A percentile compares a stretch with the other conserved stretches of the same genome.
Evolutionary conservation across 2,888 invertebrate genomes (phyloP).

Genomic region (Ypsolopha scabrella): DNA sequence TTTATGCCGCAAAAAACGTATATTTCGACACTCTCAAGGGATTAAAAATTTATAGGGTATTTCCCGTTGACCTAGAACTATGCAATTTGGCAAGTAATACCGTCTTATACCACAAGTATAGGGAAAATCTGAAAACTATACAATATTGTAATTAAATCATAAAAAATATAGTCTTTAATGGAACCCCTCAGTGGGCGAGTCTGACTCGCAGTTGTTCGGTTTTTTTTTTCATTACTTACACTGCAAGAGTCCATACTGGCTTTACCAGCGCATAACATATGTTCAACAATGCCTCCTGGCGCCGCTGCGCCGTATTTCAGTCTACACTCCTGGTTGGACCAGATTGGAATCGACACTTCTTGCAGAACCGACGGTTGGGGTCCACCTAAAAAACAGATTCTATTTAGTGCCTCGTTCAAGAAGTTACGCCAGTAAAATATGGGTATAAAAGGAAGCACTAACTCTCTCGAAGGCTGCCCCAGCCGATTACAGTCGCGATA

Average conservation of each 20-base stretch:
- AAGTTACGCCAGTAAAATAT: not conserved
- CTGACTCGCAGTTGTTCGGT: too few species aligned
- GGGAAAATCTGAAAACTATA: too few species aligned
- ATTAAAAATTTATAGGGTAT: too few species aligned
- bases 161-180: too few species aligned
- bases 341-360: slow-evolving; percentile 87
- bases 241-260: slow-evolving; percentile 90
- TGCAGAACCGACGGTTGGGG: slow-evolving; percentile 85
- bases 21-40: too few species aligned
- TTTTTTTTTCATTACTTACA: slow-evolving; percentile 66
- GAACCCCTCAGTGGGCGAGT: too few species aligned
- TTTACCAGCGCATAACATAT: slow-evolving; percentile 90
- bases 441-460: slow-evolving; percentile 25
- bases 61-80: too few species aligned
- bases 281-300: slow-evolving; percentile 90
- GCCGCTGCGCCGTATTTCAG: slow-evolving; percentile 86
- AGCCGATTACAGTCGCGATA: slow-evolving; percentile 86
- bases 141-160: too few species aligned
- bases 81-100: too few species aligned
- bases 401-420: not conserved
- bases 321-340: slow-evolving; percentile 83
- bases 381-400: slow-evolving; percentile 68
- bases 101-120: too few species aligned
- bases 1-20: too few species aligned
- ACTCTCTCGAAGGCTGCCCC: slow-evolving; percentile 89